Base-by-base conservation (phyloP, 2,797 vertebrate genomes). In the Pempheris klunzingeri region DNA sequence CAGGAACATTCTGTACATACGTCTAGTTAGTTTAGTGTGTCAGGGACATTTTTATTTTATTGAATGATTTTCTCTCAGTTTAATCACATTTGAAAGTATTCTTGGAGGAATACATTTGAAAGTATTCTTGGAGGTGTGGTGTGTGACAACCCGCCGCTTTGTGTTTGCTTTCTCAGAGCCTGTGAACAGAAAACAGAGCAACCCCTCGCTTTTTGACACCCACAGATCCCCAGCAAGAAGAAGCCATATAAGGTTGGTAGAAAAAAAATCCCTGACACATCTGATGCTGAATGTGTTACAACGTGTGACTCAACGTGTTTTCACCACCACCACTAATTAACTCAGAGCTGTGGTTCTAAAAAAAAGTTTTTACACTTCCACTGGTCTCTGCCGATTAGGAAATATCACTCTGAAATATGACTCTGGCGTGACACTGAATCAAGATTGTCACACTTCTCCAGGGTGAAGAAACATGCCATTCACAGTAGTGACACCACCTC, bases 401-500 rank as follows among this genome's bases (percentile, higher is more conserved):
- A 17, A 46, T 18, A 20, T 77, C 18, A 57, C 18, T 32, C 54
- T 22, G 1, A 18, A 41, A 34, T 65, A n/a, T n/a, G n/a, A n/a
- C n/a, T n/a, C n/a, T n/a, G 50, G 9, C 26, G 38, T 65, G 49
- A 58, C 14, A 7, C 43, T 86, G 10, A 79, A 32, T 68, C 9
- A 50, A n/a, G 38, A 58, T 68, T 84, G 3, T 82, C 50, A 17
- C 63, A 18, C 32, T 41, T 65, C 60, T 55, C 7, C 72, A 99
- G 98, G 94, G 96, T 99, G 91, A 99, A 99, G 95, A 99, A 99
- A 90, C 98, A 99, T 44, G 98, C 98, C 80, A 99, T 99, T 90
- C 98, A 99, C 90, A 99, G 98, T 93, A 99, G 98, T n/a, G 98
- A 99, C 88, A 99, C 98, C 61, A 98, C 97, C 49, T 96, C 96